Conservation (phyloP, 1,140 invertebrate species). For the Brachionus koreanus region DNA sequence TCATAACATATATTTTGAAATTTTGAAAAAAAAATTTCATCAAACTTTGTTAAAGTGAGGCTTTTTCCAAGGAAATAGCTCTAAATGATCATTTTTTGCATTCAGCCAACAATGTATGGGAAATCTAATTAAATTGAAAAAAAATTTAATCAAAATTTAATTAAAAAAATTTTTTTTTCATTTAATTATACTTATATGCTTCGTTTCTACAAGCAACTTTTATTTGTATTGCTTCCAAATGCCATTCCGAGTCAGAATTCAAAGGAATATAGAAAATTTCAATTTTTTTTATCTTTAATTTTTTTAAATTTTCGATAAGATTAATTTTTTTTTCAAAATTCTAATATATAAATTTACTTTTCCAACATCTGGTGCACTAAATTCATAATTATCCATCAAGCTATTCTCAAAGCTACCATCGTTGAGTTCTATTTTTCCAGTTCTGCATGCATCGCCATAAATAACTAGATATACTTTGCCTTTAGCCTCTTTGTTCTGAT, state of each 20-base stretch:
- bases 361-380: slow-evolving; percentile 38
- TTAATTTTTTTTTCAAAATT: not conserved
- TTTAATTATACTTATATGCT: slow-evolving; percentile 8
- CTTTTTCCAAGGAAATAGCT: slow-evolving; percentile 38
- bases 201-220: slow-evolving; percentile 33
- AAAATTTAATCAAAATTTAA: no score
- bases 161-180: no score
- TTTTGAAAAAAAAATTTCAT: not conserved
- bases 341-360: not conserved
- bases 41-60: not conserved
- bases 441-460: slow-evolving; percentile 11
- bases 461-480: slow-evolving; percentile 42
- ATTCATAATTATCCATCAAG: slow-evolving; percentile 40
- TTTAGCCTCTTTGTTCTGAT: slow-evolving; percentile 30
- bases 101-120: slow-evolving; percentile 37
- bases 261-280: slow-evolving; percentile 40
- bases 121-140: not conserved
- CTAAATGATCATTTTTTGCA: slow-evolving; percentile 6
- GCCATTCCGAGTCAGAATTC: slow-evolving; percentile 2
- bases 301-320: not conserved
- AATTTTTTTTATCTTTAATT: not conserved
- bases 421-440: slow-evolving; percentile 41
- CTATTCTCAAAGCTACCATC: slow-evolving; percentile 34
- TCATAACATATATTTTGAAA: not conserved
- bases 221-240: slow-evolving; percentile 35